Percentiles rank a stretch among this genome's conserved stretches.
Conservation (phyloP, 1,140 invertebrate species). For the Lepidotrigona ventralis region DNA sequence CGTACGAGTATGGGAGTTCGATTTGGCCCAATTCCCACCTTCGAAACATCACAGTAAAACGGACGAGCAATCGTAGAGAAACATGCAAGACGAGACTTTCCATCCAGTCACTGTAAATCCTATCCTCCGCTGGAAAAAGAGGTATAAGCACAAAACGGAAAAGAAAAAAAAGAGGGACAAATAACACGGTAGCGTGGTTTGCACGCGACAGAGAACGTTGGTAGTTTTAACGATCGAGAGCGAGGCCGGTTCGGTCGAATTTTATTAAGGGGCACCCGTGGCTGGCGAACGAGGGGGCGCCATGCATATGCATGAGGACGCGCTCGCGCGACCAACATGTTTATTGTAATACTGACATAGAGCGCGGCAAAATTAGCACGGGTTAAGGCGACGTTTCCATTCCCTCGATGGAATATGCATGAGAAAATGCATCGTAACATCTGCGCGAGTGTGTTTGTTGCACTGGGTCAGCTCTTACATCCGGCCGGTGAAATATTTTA, state of each 20-base stretch:
- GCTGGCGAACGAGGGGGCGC: not conserved
- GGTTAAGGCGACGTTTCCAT: conserved; percentile 46
- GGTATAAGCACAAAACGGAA: conserved; percentile 7
- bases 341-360: conserved; percentile 51
- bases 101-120: not conserved
- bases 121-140: not conserved
- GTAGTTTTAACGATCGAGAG: conserved; percentile 35
- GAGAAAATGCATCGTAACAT: conserved; percentile 39
- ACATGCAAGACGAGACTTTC: not conserved
- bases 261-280: conserved; percentile 34
- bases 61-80: not conserved
- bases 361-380: conserved; percentile 37
- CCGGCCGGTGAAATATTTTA: conserved; percentile 22
- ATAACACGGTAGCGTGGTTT: not conserved
- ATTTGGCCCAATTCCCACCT: not conserved
- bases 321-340: conserved; percentile 25
- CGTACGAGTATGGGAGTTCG: no score
- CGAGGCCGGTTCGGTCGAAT: conserved; percentile 9
- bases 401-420: conserved; percentile 33
- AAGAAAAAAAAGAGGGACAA: not conserved
- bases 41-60: not conserved
- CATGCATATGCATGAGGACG: conserved; percentile 38
- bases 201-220: not conserved
- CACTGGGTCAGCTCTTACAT: conserved; percentile 32
- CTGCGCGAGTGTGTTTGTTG: conserved; percentile 11